These are phyloP conservation scores for Catharus minimus DNA, from an alignment of 2,113 vertebrate species.

Conservation along the genomic window DNA sequence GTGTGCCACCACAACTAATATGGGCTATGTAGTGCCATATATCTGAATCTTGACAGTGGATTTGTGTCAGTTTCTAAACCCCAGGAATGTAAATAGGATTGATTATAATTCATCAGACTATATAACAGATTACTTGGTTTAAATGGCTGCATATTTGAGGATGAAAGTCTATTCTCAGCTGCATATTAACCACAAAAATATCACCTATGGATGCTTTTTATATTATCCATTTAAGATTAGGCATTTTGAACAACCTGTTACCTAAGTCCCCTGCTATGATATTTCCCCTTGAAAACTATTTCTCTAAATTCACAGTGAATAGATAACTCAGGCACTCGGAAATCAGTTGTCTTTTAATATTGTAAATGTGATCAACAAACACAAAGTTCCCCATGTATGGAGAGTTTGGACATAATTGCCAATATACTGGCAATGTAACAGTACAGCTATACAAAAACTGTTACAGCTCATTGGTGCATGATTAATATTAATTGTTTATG, in stretches of 20 bases:
- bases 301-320: neutral
- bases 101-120: neutral
- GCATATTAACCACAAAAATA: neutral
- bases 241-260: neutral
- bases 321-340: neutral
- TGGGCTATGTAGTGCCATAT: neutral
- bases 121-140: neutral
- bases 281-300: neutral
- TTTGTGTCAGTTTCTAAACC: neutral
- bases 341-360: neutral
- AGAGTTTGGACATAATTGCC: neutral
- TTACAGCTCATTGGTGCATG: slow-evolving; percentile 21
- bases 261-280: neutral
- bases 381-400: neutral
- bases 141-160: neutral
- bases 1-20: neutral
- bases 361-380: slow-evolving; percentile 23
- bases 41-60: neutral
- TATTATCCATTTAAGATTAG: neutral
- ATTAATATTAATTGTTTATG: slow-evolving; percentile 28
- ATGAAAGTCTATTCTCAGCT: neutral
- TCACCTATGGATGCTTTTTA: neutral
- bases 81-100: neutral
- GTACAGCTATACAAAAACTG: slow-evolving; percentile 22
- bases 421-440: slow-evolving; percentile 22